Conservation (phyloP, 2,797 vertebrate species). For the Tinamus major region DNA sequence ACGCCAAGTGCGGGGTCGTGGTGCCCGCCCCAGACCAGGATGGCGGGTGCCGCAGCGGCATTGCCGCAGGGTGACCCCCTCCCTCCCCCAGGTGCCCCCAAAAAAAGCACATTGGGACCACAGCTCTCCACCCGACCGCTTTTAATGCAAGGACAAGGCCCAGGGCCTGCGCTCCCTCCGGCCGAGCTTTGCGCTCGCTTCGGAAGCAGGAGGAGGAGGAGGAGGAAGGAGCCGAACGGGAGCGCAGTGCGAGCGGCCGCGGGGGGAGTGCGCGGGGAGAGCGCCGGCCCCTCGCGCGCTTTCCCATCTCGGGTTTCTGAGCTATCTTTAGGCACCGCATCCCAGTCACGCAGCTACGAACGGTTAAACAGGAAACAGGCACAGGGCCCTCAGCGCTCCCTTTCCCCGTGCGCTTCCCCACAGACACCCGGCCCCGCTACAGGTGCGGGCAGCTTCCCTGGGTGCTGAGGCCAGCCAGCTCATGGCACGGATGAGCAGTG, state of each 20-base stretch:
- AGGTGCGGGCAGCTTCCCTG: background rate
- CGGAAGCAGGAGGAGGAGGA: background rate
- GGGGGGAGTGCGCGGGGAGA: too few species aligned
- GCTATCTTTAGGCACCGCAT: background rate
- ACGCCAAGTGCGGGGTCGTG: too few species aligned
- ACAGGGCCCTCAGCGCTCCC: fast-evolving
- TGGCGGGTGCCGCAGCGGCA: too few species aligned
- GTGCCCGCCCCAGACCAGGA: too few species aligned
- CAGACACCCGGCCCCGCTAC: background rate
- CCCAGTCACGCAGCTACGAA: background rate
- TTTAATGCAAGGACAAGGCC: background rate
- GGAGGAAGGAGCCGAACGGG: background rate
- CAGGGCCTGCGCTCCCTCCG: background rate
- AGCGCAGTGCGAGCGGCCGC: background rate
- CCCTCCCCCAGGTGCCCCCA: too few species aligned
- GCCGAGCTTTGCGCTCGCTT: too few species aligned
- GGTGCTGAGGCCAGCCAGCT: conserved; percentile 3
- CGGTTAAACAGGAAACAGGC: background rate
- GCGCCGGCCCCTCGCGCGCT: background rate
- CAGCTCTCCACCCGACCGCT: too few species aligned
- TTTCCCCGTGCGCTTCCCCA: background rate
- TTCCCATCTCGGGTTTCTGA: background rate
- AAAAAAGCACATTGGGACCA: too few species aligned
- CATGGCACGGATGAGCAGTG: background rate
- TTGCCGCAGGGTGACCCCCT: too few species aligned